A percentile compares a stretch with the other conserved stretches of the same genome.
These are phyloP conservation scores for Caenorhabditis macrosperma DNA, from an alignment of 2,888 invertebrate species.

Conservation along the genomic window DNA sequence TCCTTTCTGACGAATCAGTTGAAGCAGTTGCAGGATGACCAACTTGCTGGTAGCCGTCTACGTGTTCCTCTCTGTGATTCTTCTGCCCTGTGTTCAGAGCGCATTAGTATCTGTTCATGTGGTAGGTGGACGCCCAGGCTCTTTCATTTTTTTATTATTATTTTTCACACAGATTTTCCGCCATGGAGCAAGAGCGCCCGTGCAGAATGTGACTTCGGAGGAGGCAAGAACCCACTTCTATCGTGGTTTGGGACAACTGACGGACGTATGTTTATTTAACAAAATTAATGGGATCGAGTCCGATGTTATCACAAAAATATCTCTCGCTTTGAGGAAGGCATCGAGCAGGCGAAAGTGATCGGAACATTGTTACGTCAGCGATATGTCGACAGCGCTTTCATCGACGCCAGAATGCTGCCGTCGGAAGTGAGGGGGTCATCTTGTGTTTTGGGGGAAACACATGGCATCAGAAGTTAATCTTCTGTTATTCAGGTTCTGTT, in stretches of 20 bases:
- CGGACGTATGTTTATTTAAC: conserved; percentile 57
- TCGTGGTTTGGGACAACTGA: conserved; percentile 64
- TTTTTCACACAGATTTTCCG: conserved; percentile 56
- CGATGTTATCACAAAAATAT: conserved; percentile 17
- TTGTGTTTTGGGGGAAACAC: too few species aligned
- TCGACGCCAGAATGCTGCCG: conserved; percentile 51
- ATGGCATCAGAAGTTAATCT: too few species aligned
- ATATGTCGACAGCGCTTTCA: conserved; percentile 50
- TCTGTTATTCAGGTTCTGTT: conserved; percentile 50
- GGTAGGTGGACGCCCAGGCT: conserved; percentile 15
- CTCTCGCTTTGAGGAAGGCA: conserved; percentile 55
- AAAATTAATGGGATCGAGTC: conserved; percentile 45
- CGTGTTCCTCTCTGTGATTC: conserved; percentile 28
- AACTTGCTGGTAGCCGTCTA: conserved; percentile 20
- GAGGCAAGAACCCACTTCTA: conserved; percentile 58
- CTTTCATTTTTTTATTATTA: not conserved
- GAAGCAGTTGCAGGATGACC: conserved; percentile 29
- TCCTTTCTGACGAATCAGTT: not conserved
- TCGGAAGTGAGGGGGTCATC: conserved; percentile 49
- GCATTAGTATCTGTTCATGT: conserved; percentile 46
- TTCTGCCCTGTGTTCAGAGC: not conserved
- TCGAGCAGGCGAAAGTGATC: conserved; percentile 51
- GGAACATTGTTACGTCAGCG: conserved; percentile 47
- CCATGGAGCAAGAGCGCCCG: conserved; percentile 65
- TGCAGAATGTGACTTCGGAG: conserved; percentile 51